Percentiles rank a stretch among this genome's conserved stretches.
Conservation (phyloP, 2,888 invertebrate species). For the Cheilosia vernalis region DNA sequence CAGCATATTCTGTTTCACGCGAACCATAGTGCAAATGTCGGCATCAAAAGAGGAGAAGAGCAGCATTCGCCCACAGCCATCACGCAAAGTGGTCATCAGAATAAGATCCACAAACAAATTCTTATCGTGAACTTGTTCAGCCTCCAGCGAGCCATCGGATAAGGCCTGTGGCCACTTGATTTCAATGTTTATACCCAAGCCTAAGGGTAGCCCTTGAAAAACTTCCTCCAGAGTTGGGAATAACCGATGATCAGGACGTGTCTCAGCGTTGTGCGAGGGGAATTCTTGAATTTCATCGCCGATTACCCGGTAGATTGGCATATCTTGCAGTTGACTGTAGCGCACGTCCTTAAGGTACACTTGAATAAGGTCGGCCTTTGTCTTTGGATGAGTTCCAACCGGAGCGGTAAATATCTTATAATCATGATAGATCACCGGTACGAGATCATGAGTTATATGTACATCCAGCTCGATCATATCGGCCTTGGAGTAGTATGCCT, state of each 20-base stretch:
- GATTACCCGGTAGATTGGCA: slow-evolving; percentile 93
- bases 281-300: slow-evolving; percentile 88
- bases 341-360: slow-evolving; percentile 97
- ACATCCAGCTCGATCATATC: slow-evolving; percentile 99
- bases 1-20: slow-evolving; percentile 97
- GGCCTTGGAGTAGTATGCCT: slow-evolving; percentile 95
- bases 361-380: slow-evolving; percentile 92
- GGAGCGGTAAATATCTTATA: slow-evolving; percentile 92
- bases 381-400: slow-evolving; percentile 84
- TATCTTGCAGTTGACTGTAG: slow-evolving; percentile 92
- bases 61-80: slow-evolving; percentile 92
- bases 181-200: slow-evolving; percentile 98
- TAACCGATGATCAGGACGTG: slow-evolving; percentile 93
- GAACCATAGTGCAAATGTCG: slow-evolving; percentile 96
- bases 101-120: slow-evolving; percentile 95
- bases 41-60: slow-evolving; percentile 98
- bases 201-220: slow-evolving; percentile 90
- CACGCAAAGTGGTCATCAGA: slow-evolving; percentile 90
- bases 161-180: slow-evolving; percentile 97
- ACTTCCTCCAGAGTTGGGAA: slow-evolving; percentile 95
- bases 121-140: slow-evolving; percentile 92
- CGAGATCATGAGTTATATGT: slow-evolving; percentile 96
- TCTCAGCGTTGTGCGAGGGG: slow-evolving; percentile 89
- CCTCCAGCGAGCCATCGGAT: slow-evolving; percentile 92
- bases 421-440: slow-evolving; percentile 98